Base-by-base conservation (phyloP, 1,140 invertebrate genomes). In the Dinoponera quadriceps region DNA sequence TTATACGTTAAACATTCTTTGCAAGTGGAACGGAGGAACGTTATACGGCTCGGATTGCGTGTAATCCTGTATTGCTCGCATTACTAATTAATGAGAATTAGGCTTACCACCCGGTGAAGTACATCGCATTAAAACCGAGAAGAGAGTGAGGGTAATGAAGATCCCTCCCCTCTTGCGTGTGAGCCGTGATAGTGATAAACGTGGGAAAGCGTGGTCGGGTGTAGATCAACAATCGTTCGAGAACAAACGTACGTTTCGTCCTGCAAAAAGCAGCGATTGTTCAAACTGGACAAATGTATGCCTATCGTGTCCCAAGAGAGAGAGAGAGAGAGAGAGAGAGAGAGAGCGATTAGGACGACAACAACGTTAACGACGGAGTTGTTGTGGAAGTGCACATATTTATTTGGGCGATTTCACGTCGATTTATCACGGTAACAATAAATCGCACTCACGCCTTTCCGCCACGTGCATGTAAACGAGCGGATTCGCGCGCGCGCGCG, bases 371-470 rank as follows among this genome's bases (percentile, higher is more conserved):
- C 80, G 7, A 0, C 38, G 38, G 38, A 4, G 38, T 44, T 49
- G 72, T 62, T 54, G 18, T 68, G 51, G 82, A 84, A 80, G 22
- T 27, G 25, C 65, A 66, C 69, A 63, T 85, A 66, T 86, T 86
- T 86, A 87, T 86, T 86, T 65, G 20, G 18, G 25, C 71, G 63
- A 71, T 73, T 22, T 48, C 69, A 51, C 72, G 71, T 75, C 85
- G 85, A 87, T 87, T 87, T 87, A 87, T 87, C 78, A 57, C 65
- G 77, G 69, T 62, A 81, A 86, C 85, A 82, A 85, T 85, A 82
- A 86, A 86, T 85, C 85, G 85, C 84, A n/a, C 33, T 78, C 49
- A 78, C 75, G 63, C 75, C 65, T 65, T 22, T 16, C 22, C 54
- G 75, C 75, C 65, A 71, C 75, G 75, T 80, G 75, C 69, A n/a